A percentile compares a stretch with the other conserved stretches of the same genome.
Conservation (phyloP, 2,113 vertebrate genomes). For the Oreochromis aureus region DNA sequence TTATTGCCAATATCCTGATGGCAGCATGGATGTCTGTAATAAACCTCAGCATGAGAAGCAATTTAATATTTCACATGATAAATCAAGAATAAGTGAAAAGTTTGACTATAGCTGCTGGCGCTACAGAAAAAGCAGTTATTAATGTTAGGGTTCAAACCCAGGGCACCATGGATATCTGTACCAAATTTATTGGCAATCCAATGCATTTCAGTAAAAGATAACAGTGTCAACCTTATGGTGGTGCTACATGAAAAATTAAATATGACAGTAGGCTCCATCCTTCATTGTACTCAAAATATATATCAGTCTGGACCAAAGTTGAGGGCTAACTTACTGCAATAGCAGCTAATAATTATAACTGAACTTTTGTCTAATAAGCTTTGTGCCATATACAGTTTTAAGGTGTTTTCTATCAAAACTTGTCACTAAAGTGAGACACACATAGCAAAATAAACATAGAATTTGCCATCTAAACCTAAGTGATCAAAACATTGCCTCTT, state of each 20-base stretch:
- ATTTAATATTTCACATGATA: background rate
- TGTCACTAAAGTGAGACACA: background rate
- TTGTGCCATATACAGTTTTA: background rate
- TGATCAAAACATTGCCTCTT: background rate
- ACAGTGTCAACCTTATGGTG: background rate
- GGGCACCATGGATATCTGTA: background rate
- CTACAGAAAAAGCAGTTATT: background rate
- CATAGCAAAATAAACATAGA: background rate
- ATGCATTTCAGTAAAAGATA: background rate
- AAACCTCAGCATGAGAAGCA: background rate
- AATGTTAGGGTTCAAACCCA: background rate
- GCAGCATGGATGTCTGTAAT: background rate
- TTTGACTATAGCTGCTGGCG: background rate
- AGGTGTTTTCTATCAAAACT: background rate
- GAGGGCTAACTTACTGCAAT: background rate
- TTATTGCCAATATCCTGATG: background rate
- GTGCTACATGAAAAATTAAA: background rate
- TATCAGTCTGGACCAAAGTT: background rate
- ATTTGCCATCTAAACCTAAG: background rate
- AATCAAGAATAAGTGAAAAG: background rate
- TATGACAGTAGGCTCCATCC: background rate
- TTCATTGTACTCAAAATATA: background rate
- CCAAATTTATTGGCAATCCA: background rate
- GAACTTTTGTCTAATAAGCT: background rate
- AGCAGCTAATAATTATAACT: background rate